A percentile compares a stretch with the other conserved stretches of the same genome.
These are phyloP conservation scores for Polypedilum vanderplanki DNA, from an alignment of 1,140 invertebrate genomes.

Conservation along the genomic window DNA sequence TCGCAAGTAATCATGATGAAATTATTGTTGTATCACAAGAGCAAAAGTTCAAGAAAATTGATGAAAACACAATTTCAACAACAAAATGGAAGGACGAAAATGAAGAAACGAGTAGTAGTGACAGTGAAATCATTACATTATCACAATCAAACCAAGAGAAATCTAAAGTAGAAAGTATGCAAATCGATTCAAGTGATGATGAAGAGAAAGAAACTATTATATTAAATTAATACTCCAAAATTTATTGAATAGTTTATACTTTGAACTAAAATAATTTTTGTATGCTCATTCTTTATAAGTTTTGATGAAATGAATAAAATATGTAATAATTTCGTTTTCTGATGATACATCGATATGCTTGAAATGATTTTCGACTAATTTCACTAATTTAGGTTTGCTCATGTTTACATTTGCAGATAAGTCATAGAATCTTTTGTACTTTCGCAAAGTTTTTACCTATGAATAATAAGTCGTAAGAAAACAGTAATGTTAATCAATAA, in stretches of 20 bases:
- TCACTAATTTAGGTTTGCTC: not conserved
- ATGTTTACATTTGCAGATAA: not conserved
- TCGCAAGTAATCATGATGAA: too few species aligned
- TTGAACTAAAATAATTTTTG: not conserved
- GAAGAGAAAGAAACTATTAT: slow-evolving; percentile 1
- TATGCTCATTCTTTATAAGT: not conserved
- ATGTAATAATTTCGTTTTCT: not conserved
- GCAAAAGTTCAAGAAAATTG: not conserved
- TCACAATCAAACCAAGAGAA: not conserved
- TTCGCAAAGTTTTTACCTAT: not conserved
- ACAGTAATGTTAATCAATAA: too few species aligned
- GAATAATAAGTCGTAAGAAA: too few species aligned
- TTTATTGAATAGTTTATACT: not conserved
- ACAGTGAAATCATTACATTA: not conserved
- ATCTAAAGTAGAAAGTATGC: not conserved
- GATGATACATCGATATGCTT: not conserved
- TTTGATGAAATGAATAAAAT: not conserved
- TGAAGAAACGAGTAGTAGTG: not conserved
- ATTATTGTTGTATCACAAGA: not conserved
- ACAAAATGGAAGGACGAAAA: not conserved
- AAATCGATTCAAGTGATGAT: not conserved
- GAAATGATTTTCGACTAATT: not conserved
- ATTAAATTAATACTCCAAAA: not conserved
- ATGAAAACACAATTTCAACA: not conserved
- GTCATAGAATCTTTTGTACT: not conserved